A percentile compares a stretch with the other conserved stretches of the same genome.
Evolutionary conservation across 2,113 vertebrate species (phyloP).

Genomic region (Anguilla japonica): DNA sequence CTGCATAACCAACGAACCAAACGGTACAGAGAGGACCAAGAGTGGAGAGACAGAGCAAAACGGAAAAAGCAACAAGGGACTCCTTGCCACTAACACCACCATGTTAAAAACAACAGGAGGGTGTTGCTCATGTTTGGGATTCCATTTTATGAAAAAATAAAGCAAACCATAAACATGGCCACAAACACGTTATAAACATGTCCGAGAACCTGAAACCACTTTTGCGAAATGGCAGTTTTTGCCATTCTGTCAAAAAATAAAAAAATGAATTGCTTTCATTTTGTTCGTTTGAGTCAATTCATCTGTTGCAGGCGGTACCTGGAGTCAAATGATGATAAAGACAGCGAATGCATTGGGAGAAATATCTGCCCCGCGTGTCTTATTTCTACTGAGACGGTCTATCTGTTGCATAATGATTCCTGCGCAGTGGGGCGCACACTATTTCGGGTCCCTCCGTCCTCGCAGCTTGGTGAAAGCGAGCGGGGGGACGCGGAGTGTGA

Average conservation of each 20-base stretch:
- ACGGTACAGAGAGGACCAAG: not conserved
- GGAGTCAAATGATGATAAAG: not conserved
- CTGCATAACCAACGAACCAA: not conserved
- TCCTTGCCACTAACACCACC: not conserved
- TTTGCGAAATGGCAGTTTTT: not conserved
- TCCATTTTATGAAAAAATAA: constrained; percentile 16
- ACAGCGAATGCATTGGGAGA: not conserved
- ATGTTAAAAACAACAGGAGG: constrained; percentile 21
- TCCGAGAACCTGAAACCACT: not conserved
- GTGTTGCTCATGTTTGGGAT: constrained; percentile 20
- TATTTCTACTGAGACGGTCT: not conserved
- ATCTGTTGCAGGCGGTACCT: not conserved
- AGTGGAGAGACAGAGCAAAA: not conserved
- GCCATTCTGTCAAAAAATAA: not conserved
- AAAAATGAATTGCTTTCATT: not conserved
- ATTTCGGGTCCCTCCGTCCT: not conserved
- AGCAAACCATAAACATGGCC: not conserved
- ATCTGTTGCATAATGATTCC: not conserved
- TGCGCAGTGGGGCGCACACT: not conserved
- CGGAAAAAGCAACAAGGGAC: not conserved
- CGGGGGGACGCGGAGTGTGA: not conserved
- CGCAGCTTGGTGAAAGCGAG: not conserved
- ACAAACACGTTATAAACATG: not conserved
- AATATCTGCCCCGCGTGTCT: not conserved
- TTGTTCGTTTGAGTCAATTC: not conserved